Evolutionary conservation across 2,888 invertebrate species (phyloP).

Genomic region (Bruchidius siliquastri): DNA sequence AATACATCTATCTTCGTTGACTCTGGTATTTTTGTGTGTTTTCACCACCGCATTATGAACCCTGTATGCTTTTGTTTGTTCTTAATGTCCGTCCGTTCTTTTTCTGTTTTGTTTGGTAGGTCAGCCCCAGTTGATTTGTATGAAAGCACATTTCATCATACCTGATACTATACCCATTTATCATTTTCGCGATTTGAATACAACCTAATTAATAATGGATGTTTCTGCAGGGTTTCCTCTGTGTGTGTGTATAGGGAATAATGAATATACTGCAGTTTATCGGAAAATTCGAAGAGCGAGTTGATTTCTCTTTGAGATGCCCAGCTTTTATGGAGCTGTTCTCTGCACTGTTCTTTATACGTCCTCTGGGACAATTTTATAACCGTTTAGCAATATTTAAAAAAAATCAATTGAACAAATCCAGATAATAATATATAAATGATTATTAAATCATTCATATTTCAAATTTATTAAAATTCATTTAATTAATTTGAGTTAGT

Average conservation of each 20-base stretch:
- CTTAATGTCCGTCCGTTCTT: not conserved
- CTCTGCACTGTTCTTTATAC: no score
- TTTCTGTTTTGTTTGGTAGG: not conserved
- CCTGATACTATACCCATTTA: conserved; percentile 24
- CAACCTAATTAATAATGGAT: conserved; percentile 1
- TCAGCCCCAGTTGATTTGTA: conserved; percentile 1
- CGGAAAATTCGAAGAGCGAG: not conserved
- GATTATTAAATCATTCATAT: no score
- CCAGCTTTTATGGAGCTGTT: not conserved
- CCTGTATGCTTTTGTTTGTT: not conserved
- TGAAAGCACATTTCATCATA: conserved; percentile 41
- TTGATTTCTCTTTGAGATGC: not conserved
- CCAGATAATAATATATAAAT: no score
- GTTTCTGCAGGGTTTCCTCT: not conserved
- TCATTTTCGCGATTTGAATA: conserved; percentile 2
- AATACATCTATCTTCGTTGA: not conserved
- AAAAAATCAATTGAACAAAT: no score
- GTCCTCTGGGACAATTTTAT: no score
- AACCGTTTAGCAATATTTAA: no score
- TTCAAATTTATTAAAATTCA: no score
- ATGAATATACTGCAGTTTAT: not conserved
- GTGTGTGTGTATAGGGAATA: not conserved
- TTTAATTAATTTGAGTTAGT: no score
- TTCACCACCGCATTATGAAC: not conserved
- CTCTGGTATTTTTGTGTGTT: not conserved